Base-by-base conservation (phyloP, 2,797 vertebrate species). In the Chaunax sp. region DNA sequence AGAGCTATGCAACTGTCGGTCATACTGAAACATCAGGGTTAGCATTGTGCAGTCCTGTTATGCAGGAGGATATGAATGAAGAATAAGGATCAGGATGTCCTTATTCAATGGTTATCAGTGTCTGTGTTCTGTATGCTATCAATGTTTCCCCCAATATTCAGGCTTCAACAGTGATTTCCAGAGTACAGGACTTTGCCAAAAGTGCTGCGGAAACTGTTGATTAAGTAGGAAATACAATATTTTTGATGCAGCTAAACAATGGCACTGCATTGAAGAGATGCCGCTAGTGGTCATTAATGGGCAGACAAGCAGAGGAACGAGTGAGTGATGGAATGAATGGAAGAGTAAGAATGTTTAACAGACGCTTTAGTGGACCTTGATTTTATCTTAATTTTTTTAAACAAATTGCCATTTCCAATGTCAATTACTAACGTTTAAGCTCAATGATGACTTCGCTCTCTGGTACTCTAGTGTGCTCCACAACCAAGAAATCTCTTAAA, bases 391-490 rank as follows among this genome's bases (percentile, higher is more conserved):
- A 4, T 4, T 30, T 30, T 38, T 43, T 67, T 37, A 14, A 4
- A 33, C 1, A 56, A 55, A 43, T 3, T 56, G 25, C 13, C 37
- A 63, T 37, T 35, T 56, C 10, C 16, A 25, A 9, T 4, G 20
- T 60, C 11, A 45, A 26, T 45, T 53, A 69, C 37, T 22, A 64
- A 51, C 45, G 23, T 47, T 8, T 4, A 30, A 30, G 28, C 4
- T 56, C 43, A 57, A 19, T 45, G 26, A 35, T 14, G 8, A 20
- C 4, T 1, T 52, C 25, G 20, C 8, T 46, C 47, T 47, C 14
- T 33, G 6, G n/a, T n/a, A n/a, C n/a, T n/a, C n/a, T n/a, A n/a
- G n/a, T n/a, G n/a, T n/a, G n/a, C n/a, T n/a, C n/a, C n/a, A n/a
- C n/a, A n/a, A n/a, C n/a, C n/a, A n/a, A n/a, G n/a, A n/a, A n/a